These are phyloP conservation scores for Leucophenga maculata DNA, from an alignment of 2,888 invertebrate species.

Conservation along the genomic window DNA sequence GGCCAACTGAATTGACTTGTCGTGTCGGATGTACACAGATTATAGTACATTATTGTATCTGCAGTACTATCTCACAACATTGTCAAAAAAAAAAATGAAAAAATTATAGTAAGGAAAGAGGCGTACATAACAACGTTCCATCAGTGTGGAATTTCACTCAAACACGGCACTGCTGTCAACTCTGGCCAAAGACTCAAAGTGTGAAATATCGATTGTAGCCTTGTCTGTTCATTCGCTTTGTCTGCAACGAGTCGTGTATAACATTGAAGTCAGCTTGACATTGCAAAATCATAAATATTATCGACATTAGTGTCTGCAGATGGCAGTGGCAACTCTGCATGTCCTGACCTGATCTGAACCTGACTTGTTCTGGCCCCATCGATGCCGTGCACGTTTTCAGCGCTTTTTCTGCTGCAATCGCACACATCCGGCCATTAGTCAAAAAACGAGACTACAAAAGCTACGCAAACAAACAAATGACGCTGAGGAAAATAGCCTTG, in stretches of 20 bases:
- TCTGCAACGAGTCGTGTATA: too few relatives aligned
- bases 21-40: constrained; percentile 50
- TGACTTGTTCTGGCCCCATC: neutral
- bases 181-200: constrained; percentile 1
- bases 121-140: constrained; percentile 16
- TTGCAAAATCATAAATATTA: constrained; percentile 61
- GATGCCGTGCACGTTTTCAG: constrained; percentile 32
- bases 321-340: constrained; percentile 52
- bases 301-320: constrained; percentile 48
- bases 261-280: constrained; percentile 36
- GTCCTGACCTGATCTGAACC: too few relatives aligned
- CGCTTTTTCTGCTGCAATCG: constrained; percentile 21
- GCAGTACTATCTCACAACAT: neutral
- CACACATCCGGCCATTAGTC: constrained; percentile 52
- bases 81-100: too few relatives aligned
- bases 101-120: too few relatives aligned
- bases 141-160: neutral
- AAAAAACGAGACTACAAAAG: constrained; percentile 47
- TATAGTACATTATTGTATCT: constrained; percentile 48
- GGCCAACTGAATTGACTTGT: constrained; percentile 55
- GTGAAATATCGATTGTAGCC: constrained; percentile 38
- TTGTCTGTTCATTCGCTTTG: neutral
- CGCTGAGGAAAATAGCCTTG: neutral
- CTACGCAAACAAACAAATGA: constrained; percentile 22
- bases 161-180: constrained; percentile 2